Base-by-base conservation (phyloP, 2,888 invertebrate species). In the Auanema sp. region DNA sequence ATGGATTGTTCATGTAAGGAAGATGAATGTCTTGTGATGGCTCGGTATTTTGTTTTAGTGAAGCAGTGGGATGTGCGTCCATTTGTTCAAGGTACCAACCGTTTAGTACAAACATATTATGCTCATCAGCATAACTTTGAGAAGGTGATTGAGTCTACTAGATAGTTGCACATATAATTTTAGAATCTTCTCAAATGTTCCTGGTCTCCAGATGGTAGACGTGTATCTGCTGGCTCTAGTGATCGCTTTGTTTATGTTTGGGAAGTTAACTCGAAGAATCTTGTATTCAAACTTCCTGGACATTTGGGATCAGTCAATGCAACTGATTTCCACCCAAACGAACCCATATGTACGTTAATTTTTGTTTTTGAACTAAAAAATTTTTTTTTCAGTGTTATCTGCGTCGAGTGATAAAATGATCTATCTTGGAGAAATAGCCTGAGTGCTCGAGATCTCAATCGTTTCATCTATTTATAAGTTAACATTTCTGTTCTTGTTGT, bases 61-160 rank as follows among this genome's bases (percentile, higher is more conserved):
- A 88, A 96, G 63, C 92, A 96, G 79, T 98, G 97, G 96, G 97
- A 98, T 86, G 90, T 97, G 58, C 88, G 96, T 25, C 93, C 97
- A 0, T 97, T 92, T 87, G 94, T 93, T 1, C 92, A 94, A 0
- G 89, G 90, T 44, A 94, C 95, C 83, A 40, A 62, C 6, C 88
- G 97, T 71, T 95, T 95, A 85, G 91, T 94, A 0, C 94, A 94
- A 85, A 89, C 59, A 11, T 88, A 94, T 72, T 89, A 90, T 12
- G 94, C 96, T 0, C 95, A 96, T 86, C 92, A 93, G 80, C 96
- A 97, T 85, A 96, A 94, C 86, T 97, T 95, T 85, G 97, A 97
- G 86, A 93, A 93, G 85, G 88, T 88, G n/a, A n/a, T n/a, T n/a
- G n/a, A n/a, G n/a, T n/a, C n/a, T n/a, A n/a, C n/a, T n/a, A 53